These are phyloP conservation scores for Drosophila busckii DNA, from an alignment of 1,140 invertebrate species.

Conservation along the genomic window DNA sequence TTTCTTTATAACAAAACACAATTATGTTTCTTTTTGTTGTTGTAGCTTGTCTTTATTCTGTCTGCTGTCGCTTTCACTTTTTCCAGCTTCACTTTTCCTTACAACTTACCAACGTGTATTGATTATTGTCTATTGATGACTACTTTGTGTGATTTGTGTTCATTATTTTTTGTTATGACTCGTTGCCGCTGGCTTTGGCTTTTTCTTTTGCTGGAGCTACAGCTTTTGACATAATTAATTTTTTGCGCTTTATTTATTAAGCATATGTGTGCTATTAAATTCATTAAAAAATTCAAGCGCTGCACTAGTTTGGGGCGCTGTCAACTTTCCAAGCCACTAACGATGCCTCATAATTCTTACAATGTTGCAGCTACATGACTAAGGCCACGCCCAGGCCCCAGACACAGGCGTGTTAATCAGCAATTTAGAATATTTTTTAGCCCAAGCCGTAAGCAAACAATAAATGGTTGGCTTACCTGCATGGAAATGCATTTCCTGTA, in stretches of 20 bases:
- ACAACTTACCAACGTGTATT: slow-evolving; percentile 63
- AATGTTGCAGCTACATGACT: slow-evolving; percentile 37
- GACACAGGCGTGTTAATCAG: slow-evolving; percentile 63
- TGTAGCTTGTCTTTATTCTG: slow-evolving; percentile 34
- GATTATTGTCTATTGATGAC: slow-evolving; percentile 61
- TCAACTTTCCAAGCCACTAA: no score
- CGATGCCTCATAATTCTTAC: neutral
- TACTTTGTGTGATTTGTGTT: slow-evolving; percentile 25
- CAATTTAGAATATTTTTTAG: slow-evolving; percentile 70
- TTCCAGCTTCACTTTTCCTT: slow-evolving; percentile 57
- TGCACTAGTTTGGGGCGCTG: no score
- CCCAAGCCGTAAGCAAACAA: slow-evolving; percentile 36
- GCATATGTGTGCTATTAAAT: slow-evolving; percentile 35
- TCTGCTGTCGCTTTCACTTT: slow-evolving; percentile 59
- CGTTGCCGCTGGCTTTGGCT: slow-evolving; percentile 10
- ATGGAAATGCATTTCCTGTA: slow-evolving; percentile 52
- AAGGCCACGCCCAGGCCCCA: slow-evolving; percentile 23
- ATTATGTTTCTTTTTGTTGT: slow-evolving; percentile 26
- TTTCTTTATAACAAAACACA: slow-evolving; percentile 30
- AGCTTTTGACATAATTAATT: slow-evolving; percentile 75
- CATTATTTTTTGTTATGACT: slow-evolving; percentile 33
- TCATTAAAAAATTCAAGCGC: slow-evolving; percentile 42
- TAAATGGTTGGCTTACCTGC: slow-evolving; percentile 31
- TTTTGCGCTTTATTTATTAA: slow-evolving; percentile 57
- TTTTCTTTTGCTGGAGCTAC: slow-evolving; percentile 53